Evolutionary conservation across 2,888 invertebrate species (phyloP), one percentile per base, ranked within the genome.

Genomic region (Ferrisia virgata): DNA sequence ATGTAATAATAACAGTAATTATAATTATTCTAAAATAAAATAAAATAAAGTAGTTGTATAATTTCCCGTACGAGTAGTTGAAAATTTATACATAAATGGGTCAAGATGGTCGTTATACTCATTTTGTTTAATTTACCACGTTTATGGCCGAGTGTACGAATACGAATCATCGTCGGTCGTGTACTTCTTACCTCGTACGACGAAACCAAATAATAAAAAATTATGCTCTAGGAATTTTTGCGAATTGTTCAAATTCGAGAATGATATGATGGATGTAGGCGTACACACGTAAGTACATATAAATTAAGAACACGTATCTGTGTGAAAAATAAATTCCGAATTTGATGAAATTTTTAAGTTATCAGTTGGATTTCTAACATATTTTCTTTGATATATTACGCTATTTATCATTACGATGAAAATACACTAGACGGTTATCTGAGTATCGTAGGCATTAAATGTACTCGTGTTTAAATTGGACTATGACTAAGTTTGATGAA

Each of bases 361-460:
- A 72, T 72, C 72, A 72, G 72, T 33, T 72, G 72, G 33, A 72
- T 72, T 72, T 72, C 33, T 36, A 31, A 33, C 33, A 72, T 72
- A n/a, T 72, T 72, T 72, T 72, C 33, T 8, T 33, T 72, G 72
- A 72, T 72, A 72, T 72, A 72, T 72, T 72, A 72, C 72, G 72
- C 33, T 72, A 72, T 72, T 72, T 72, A 72, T 72, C 72, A 72
- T 72, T 72, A 33, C 72, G 72, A 72, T 72, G 72, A 33, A 72
- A 72, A 72, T 72, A 72, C 18, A 72, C 72, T n/a, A 9, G 72
- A 72, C 33, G 72, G 33, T 72, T 72, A 72, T 72, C 72, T 72
- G 22, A 72, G 33, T 8, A 72, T 33, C 31, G 31, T 33, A 18
- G 33, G 72, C 72, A 15, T 25, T n/a, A 31, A 9, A 8, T 72